Evolutionary conservation across 2,113 vertebrate species (phyloP).

Genomic region (Sus scrofa): DNA sequence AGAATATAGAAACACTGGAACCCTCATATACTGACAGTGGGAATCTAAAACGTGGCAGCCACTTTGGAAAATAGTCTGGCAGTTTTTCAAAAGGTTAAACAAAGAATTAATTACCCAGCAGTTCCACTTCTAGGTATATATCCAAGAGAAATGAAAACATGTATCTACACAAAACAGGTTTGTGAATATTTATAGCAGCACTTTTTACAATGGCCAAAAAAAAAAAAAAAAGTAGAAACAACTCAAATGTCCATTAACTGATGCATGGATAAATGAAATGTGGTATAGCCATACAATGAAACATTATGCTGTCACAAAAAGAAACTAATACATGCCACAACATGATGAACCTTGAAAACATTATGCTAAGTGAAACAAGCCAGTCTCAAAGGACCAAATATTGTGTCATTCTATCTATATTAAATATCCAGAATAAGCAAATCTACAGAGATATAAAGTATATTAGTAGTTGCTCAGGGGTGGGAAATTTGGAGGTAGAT

Average conservation of each 20-base stretch:
- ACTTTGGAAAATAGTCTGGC: not conserved
- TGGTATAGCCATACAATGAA: not conserved
- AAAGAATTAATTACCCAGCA: not conserved
- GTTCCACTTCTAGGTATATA: not conserved
- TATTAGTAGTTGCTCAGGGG: not conserved
- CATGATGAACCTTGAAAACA: not conserved
- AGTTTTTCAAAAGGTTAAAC: not conserved
- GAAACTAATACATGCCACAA: not conserved
- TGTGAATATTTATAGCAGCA: not conserved
- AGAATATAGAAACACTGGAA: not conserved
- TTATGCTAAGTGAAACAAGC: not conserved
- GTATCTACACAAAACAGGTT: not conserved
- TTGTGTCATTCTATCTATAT: not conserved
- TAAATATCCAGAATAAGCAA: not conserved
- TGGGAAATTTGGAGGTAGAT: not conserved
- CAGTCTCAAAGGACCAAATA: not conserved
- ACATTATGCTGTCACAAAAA: not conserved
- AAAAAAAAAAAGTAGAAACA: not conserved
- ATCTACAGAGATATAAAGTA: not conserved
- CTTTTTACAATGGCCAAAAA: not conserved
- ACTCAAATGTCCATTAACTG: not conserved
- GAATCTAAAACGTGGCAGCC: not conserved
- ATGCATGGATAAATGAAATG: not conserved
- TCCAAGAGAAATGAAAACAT: slow-evolving; percentile 1
- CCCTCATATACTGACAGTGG: not conserved